Conservation (phyloP, 2,888 invertebrate genomes). For the Tiphia femorata region DNA sequence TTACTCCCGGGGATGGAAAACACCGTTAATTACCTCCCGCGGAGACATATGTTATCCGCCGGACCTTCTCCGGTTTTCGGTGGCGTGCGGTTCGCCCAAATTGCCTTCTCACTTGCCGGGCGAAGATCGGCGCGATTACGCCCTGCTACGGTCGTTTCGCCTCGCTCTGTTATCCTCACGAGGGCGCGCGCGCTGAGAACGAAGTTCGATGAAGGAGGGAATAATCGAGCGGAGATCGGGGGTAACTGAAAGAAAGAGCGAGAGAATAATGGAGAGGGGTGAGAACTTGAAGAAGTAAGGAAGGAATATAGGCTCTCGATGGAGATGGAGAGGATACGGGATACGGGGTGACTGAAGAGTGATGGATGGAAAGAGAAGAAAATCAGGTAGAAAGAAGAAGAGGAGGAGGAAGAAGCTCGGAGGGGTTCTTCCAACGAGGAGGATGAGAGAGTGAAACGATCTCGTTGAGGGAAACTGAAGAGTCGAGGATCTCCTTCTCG, state of each 20-base stretch:
- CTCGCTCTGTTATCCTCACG: too few relatives aligned
- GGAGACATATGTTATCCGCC: constrained; percentile 60
- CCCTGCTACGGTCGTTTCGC: too few relatives aligned
- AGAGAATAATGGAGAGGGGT: constrained; percentile 1
- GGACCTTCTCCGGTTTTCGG: constrained; percentile 45
- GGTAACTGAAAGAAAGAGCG: background rate
- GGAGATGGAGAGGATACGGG: constrained; percentile 27
- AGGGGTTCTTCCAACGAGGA: background rate
- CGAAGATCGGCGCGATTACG: constrained; percentile 53
- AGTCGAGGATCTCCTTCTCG: constrained; percentile 26
- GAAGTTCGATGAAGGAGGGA: too few relatives aligned
- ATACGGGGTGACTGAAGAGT: constrained; percentile 20
- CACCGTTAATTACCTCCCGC: constrained; percentile 66
- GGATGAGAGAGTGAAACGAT: constrained; percentile 1
- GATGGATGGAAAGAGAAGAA: background rate
- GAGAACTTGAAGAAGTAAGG: too few relatives aligned
- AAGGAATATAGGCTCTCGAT: constrained; percentile 15
- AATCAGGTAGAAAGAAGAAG: background rate
- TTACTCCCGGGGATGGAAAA: constrained; percentile 63
- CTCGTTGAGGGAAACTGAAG: constrained; percentile 32
- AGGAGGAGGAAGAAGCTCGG: constrained; percentile 12
- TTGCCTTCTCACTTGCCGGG: constrained; percentile 62
- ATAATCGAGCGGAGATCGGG: too few relatives aligned
- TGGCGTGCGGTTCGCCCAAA: constrained; percentile 59
- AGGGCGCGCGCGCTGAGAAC: too few relatives aligned